Evolutionary conservation across 2,888 invertebrate species (phyloP), one percentile per base, ranked within the genome.

Genomic region (Steinernema carpocapsae): DNA sequence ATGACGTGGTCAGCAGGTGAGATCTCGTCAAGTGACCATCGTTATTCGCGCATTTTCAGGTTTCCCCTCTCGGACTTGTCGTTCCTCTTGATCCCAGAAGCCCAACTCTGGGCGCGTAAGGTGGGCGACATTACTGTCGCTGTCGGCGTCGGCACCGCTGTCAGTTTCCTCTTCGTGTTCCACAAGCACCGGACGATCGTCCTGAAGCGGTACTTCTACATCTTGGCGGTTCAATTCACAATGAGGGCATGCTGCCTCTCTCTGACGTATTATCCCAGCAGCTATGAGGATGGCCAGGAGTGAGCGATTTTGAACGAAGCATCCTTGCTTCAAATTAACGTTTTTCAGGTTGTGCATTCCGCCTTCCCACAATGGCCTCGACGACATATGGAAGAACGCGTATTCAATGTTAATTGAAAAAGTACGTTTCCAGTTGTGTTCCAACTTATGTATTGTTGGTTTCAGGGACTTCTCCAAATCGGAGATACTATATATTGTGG

Each of bases 401-500:
- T 64, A 1, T 6, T 48, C 10, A 17, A n/a, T n/a, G n/a, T n/a
- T n/a, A n/a, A n/a, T n/a, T n/a, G n/a, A n/a, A n/a, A n/a, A n/a
- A n/a, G n/a, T n/a, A n/a, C n/a, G n/a, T n/a, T n/a, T n/a, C n/a
- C n/a, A n/a, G n/a, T n/a, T n/a, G n/a, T n/a, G n/a, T n/a, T n/a
- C n/a, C n/a, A n/a, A n/a, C n/a, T n/a, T n/a, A n/a, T n/a, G n/a
- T n/a, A n/a, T 37, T 37, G 3, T 37, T 37, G 10, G 3, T 6
- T 37, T 37, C 10, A 37, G 37, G 37, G 37, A 37, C 37, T 37
- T 37, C 10, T 37, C 10, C 37, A 6, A 37, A 10, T 10, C 37
- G 37, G 37, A 37, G 37, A 37, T 6, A 37, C 3, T 3, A 10
- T 82, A 79, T 76, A 84, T 29, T 84, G 84, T 76, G 84, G 84